These are phyloP conservation scores for Mola mola DNA, from an alignment of 2,113 vertebrate species.

Conservation along the genomic window DNA sequence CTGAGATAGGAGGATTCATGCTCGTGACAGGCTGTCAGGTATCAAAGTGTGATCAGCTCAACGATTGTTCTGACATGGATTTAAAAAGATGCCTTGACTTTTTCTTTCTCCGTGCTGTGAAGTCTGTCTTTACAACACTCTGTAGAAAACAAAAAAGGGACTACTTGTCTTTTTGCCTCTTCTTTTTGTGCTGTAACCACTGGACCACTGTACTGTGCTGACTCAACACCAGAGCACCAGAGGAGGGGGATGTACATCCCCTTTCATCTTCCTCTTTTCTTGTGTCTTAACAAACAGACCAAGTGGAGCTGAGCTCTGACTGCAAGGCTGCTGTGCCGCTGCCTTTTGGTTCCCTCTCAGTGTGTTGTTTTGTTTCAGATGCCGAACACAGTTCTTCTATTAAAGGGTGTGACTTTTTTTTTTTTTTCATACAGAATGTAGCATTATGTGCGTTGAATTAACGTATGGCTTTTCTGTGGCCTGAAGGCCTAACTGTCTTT, in stretches of 20 bases:
- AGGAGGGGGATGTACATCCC: conserved; percentile 45
- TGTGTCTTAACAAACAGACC: conserved; percentile 23
- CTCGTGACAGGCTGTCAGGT: conserved; percentile 29
- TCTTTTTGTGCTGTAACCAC: conserved; percentile 65
- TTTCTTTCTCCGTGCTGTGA: conserved; percentile 7
- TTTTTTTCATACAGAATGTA: conserved; percentile 68
- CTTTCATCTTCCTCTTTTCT: conserved; percentile 46
- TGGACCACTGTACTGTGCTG: conserved; percentile 57
- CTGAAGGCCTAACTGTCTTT: conserved; percentile 29
- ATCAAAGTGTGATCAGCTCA: conserved; percentile 60
- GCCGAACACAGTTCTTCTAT: conserved; percentile 38
- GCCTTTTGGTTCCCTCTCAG: conserved; percentile 28
- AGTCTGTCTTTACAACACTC: conserved; percentile 16
- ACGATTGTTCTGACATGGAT: conserved; percentile 47
- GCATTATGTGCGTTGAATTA: conserved; percentile 52
- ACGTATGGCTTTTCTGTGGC: conserved; percentile 33
- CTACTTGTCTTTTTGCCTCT: conserved; percentile 3
- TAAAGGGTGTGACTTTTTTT: conserved; percentile 32
- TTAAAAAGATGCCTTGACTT: conserved; percentile 46
- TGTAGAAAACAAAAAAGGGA: conserved; percentile 22
- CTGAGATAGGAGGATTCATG: neutral
- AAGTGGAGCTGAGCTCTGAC: conserved; percentile 25
- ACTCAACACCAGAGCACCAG: conserved; percentile 31
- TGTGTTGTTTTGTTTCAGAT: neutral
- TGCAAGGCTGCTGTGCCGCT: conserved; percentile 19